Conservation (phyloP, 2,113 vertebrate genomes). For the Crotophaga sulcirostris region DNA sequence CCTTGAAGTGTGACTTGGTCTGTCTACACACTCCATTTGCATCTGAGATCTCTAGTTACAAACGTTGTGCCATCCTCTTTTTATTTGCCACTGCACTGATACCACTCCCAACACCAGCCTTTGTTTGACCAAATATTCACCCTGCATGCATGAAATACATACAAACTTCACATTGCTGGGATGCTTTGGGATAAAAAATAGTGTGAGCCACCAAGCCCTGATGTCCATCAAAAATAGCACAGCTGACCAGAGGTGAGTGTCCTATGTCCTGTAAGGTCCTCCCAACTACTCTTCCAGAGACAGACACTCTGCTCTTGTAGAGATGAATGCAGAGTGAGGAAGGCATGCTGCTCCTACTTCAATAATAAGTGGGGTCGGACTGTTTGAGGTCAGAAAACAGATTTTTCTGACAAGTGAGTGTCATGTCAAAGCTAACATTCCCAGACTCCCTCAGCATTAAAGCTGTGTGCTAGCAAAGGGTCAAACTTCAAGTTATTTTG, state of each 20-base stretch:
- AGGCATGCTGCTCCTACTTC: not conserved
- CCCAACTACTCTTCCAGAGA: not conserved
- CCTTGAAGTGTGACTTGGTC: not conserved
- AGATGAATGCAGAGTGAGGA: not conserved
- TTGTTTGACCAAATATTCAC: not conserved
- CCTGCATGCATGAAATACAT: fast-evolving
- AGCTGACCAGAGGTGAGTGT: not conserved
- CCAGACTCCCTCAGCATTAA: not conserved
- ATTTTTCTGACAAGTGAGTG: not conserved
- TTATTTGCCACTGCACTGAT: not conserved
- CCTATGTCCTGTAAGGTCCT: not conserved
- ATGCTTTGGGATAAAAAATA: not conserved
- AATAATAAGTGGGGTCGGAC: not conserved
- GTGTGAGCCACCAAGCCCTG: not conserved
- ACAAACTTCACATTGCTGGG: not conserved
- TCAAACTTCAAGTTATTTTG: not conserved
- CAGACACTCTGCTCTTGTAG: not conserved
- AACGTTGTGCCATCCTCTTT: not conserved
- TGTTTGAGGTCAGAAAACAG: not conserved
- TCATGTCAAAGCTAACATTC: not conserved
- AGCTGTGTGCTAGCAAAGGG: not conserved
- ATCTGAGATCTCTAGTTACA: not conserved
- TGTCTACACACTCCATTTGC: not conserved
- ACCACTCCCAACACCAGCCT: not conserved
- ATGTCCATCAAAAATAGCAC: not conserved